These are phyloP conservation scores for Agrotis exclamationis DNA, from an alignment of 2,888 invertebrate genomes.

Conservation along the genomic window DNA sequence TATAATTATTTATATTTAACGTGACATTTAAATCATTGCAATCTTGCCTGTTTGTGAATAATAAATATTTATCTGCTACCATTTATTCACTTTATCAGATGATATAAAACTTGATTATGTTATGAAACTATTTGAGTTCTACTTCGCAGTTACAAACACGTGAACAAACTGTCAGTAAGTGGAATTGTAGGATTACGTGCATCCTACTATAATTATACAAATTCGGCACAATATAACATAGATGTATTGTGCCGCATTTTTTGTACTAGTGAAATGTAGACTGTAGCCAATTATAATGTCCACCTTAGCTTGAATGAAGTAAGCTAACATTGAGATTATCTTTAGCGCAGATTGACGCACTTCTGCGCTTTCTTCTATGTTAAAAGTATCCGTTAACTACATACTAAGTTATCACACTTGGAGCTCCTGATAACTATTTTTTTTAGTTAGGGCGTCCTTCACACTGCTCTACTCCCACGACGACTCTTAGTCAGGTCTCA, in stretches of 20 bases:
- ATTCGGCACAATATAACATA: not conserved
- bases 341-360: slow-evolving; percentile 5
- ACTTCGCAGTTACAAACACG: slow-evolving; percentile 38
- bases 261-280: slow-evolving; percentile 9
- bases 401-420: not conserved
- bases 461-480: too few species aligned
- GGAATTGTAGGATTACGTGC: not conserved
- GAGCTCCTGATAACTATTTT: too few species aligned
- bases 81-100: slow-evolving; percentile 4
- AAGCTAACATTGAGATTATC: slow-evolving; percentile 36
- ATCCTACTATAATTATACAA: slow-evolving; percentile 11
- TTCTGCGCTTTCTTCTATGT: not conserved
- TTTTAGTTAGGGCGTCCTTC: not conserved
- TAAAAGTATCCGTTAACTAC: not conserved
- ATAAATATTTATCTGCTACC: not conserved
- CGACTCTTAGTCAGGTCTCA: not conserved
- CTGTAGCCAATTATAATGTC: slow-evolving; percentile 1
- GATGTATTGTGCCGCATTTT: slow-evolving; percentile 1
- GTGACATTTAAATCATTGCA: not conserved
- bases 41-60: not conserved
- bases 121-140: not conserved
- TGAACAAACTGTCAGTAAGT: slow-evolving; percentile 14
- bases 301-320: slow-evolving; percentile 2
- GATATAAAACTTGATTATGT: not conserved
- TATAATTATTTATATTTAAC: not conserved